These are phyloP conservation scores for Drosophila malerkotliana DNA, from an alignment of 1,140 invertebrate genomes.

Conservation along the genomic window DNA sequence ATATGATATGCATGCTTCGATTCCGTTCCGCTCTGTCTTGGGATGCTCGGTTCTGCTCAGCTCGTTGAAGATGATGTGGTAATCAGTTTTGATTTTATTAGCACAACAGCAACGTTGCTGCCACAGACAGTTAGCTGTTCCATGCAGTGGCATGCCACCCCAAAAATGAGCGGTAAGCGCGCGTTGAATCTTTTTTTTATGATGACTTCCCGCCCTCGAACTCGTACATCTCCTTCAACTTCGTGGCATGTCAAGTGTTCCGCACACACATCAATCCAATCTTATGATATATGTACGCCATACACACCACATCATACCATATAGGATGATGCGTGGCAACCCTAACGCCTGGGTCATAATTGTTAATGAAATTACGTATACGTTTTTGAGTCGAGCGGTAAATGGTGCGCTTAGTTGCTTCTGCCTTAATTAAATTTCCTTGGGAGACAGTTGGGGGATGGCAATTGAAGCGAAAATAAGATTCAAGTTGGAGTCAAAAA, in stretches of 20 bases:
- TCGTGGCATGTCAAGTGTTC: constrained; percentile 33
- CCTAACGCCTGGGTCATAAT: constrained; percentile 39
- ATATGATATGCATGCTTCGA: constrained; percentile 80
- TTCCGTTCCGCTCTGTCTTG: constrained; percentile 31
- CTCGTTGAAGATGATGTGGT: constrained; percentile 76
- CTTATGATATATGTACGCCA: constrained; percentile 15
- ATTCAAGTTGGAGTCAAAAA: constrained; percentile 27
- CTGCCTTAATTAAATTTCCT: constrained; percentile 48
- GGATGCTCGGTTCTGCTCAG: constrained; percentile 13
- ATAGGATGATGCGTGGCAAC: constrained; percentile 26
- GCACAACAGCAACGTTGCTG: constrained; percentile 52
- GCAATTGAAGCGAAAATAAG: neutral
- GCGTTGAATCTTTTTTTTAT: constrained; percentile 49
- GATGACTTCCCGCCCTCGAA: constrained; percentile 22
- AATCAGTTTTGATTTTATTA: constrained; percentile 82
- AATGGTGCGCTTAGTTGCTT: constrained; percentile 46
- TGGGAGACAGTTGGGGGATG: constrained; percentile 15
- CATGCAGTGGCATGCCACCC: constrained; percentile 4
- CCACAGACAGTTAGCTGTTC: constrained; percentile 24
- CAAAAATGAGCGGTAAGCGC: constrained; percentile 52
- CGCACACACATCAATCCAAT: constrained; percentile 42
- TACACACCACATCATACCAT: constrained; percentile 6
- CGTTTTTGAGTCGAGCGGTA: constrained; percentile 47
- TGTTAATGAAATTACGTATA: constrained; percentile 60
- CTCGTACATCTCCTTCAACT: constrained; percentile 7